Evolutionary conservation across 2,797 vertebrate species (phyloP).

Genomic region (Poeciliopsis turneri): DNA sequence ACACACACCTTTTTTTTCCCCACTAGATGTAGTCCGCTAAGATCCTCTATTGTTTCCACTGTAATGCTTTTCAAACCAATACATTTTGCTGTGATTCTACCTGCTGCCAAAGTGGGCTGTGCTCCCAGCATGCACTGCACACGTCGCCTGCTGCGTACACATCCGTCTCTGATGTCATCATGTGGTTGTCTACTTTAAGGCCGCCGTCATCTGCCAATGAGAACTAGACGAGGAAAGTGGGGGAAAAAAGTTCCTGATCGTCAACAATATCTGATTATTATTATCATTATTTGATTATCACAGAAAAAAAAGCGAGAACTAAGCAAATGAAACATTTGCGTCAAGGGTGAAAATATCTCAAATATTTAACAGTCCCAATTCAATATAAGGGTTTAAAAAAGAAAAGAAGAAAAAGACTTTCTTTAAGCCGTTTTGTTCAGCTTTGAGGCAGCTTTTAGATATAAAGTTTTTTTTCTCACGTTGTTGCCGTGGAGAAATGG

Average conservation of each 20-base stretch:
- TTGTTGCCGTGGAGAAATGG: slow-evolving; percentile 90
- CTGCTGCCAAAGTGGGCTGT: slow-evolving; percentile 91
- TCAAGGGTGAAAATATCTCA: background rate
- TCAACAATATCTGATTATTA: background rate
- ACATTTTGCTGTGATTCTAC: slow-evolving; percentile 59
- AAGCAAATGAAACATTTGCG: no score
- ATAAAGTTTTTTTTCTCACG: slow-evolving; percentile 75
- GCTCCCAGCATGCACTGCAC: slow-evolving; percentile 90
- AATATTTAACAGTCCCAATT: background rate
- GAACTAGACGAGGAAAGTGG: slow-evolving; percentile 78
- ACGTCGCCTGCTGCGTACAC: slow-evolving; percentile 93
- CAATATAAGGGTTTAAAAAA: background rate
- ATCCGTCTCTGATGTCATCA: slow-evolving; percentile 87
- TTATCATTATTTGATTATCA: background rate
- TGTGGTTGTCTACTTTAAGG: slow-evolving; percentile 86
- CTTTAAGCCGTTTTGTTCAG: background rate
- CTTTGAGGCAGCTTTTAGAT: background rate
- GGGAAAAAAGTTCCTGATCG: no score
- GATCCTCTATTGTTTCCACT: background rate
- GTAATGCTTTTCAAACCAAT: background rate
- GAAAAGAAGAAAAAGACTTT: background rate
- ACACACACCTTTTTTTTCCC: background rate
- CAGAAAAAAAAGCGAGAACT: no score
- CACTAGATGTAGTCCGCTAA: background rate
- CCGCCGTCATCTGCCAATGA: slow-evolving; percentile 86